A percentile compares a stretch with the other conserved stretches of the same genome.
These are phyloP conservation scores for Andrena trimmerana DNA, from an alignment of 2,888 invertebrate species.

Conservation along the genomic window DNA sequence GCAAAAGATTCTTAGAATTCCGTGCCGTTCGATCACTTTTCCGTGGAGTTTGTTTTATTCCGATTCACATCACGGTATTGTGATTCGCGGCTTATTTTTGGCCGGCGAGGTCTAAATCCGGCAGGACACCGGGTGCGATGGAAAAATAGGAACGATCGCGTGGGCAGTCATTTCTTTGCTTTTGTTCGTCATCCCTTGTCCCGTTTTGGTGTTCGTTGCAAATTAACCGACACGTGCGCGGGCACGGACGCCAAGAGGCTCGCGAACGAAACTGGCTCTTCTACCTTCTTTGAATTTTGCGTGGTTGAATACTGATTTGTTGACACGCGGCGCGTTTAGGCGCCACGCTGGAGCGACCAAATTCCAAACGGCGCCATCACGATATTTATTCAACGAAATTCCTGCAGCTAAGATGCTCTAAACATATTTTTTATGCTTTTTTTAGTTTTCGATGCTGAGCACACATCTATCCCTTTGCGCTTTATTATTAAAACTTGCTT, in stretches of 20 bases:
- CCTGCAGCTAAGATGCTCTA: slow-evolving; percentile 53
- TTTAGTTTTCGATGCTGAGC: slow-evolving; percentile 15
- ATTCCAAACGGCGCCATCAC: slow-evolving; percentile 68
- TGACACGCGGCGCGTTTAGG: slow-evolving; percentile 64
- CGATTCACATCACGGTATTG: slow-evolving; percentile 40
- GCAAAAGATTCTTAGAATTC: slow-evolving; percentile 21
- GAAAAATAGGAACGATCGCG: slow-evolving; percentile 48
- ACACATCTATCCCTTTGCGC: slow-evolving; percentile 32
- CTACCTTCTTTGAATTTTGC: slow-evolving; percentile 61
- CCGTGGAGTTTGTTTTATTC: slow-evolving; percentile 29
- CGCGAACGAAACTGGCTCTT: slow-evolving; percentile 41
- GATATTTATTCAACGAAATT: slow-evolving; percentile 65
- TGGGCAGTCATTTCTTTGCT: slow-evolving; percentile 53
- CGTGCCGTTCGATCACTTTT: slow-evolving; percentile 3
- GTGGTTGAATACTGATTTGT: slow-evolving; percentile 63
- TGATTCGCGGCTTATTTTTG: slow-evolving; percentile 59
- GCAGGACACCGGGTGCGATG: slow-evolving; percentile 43
- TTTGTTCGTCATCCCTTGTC: slow-evolving; percentile 32
- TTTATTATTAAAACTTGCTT: slow-evolving; percentile 37
- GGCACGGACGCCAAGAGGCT: slow-evolving; percentile 23
- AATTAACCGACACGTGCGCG: slow-evolving; percentile 41
- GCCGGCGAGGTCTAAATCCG: slow-evolving; percentile 59
- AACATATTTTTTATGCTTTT: slow-evolving; percentile 53
- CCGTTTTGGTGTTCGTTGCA: slow-evolving; percentile 38
- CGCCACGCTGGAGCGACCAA: slow-evolving; percentile 60